phyloP scores from a whole-genome alignment of 2,113 vertebrate genomes.

The Engraulis encrasicolus region DNA sequence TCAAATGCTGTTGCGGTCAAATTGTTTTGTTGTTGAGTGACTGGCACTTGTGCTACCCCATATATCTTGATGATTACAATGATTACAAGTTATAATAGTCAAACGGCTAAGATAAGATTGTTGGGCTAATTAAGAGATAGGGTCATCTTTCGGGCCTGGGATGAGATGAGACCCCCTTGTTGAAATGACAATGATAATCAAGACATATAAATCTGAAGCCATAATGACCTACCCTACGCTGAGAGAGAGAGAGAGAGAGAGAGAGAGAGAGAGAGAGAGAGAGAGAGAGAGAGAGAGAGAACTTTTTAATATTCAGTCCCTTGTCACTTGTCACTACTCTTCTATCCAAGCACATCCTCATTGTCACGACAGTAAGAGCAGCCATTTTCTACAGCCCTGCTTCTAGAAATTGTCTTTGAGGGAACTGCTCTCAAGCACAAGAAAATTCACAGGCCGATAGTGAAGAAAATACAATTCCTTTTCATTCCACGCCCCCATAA shows the following conservation, averaged over 20 bases:
- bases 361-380: too few relatives aligned
- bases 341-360: constrained; percentile 39
- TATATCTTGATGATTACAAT: not conserved
- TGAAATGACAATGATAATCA: too few relatives aligned
- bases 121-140: constrained; percentile 14
- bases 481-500: too few relatives aligned
- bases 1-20: too few relatives aligned
- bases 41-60: too few relatives aligned
- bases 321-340: constrained; percentile 49
- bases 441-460: constrained; percentile 53
- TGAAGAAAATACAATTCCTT: constrained; percentile 36
- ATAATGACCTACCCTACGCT: constrained; percentile 49
- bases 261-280: too few relatives aligned
- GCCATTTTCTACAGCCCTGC: constrained; percentile 44
- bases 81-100: too few relatives aligned
- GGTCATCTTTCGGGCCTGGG: too few relatives aligned
- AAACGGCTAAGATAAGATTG: constrained; percentile 39
- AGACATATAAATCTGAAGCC: constrained; percentile 40
- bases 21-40: too few relatives aligned
- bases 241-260: too few relatives aligned
- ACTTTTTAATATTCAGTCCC: constrained; percentile 48
- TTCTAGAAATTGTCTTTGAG: constrained; percentile 51
- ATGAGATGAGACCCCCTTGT: not conserved
- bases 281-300: too few relatives aligned
- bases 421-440: constrained; percentile 46